Evolutionary conservation across 2,888 invertebrate species (phyloP), one percentile per base, ranked within the genome.

Genomic region (Perizoma flavofasciatum): DNA sequence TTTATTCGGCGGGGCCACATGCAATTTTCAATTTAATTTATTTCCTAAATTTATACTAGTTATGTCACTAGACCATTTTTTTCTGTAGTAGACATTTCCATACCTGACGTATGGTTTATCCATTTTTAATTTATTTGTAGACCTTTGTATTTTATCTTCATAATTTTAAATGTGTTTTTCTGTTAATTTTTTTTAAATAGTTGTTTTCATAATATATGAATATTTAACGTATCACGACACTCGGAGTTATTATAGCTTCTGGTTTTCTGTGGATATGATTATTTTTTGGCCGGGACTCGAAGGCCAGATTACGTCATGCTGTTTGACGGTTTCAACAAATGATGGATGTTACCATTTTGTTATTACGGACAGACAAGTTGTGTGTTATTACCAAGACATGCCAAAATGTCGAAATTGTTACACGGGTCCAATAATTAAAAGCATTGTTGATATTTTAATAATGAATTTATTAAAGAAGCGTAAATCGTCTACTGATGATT

Each of bases 231-330:
- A 74, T 80, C 80, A 81, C 75, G 75, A 58, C 67, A 37, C 45
- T 50, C 11, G 74, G 76, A 79, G 79, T 82, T 82, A 71, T 73
- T 76, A 79, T 73, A 77, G 71, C 70, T 68, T 68, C 73, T 74
- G 69, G 72, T 79, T 81, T 50, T 77, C 73, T 74, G 73, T 72
- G 70, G 75, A 73, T 75, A 74, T 71, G 77, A 75, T 75, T 66
- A 69, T 75, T 77, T 83, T 79, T 78, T 75, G 77, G 78, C 55
- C 67, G 77, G 73, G 71, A 69, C 71, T 68, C 61, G 81, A 85
- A 84, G 86, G 85, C 76, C 77, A 73, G 59, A 69, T 83, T 79
- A 65, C 83, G 81, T 86, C 83, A 85, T 71, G 58, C 55, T 63
- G 55, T 69, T 72, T 61, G 67, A 59, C 55, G 65, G 63, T 68